Percentiles rank a stretch among this genome's conserved stretches.
These are phyloP conservation scores for Artibeus jamaicensis DNA, from an alignment of 2,797 vertebrate genomes.

Conservation along the genomic window DNA sequence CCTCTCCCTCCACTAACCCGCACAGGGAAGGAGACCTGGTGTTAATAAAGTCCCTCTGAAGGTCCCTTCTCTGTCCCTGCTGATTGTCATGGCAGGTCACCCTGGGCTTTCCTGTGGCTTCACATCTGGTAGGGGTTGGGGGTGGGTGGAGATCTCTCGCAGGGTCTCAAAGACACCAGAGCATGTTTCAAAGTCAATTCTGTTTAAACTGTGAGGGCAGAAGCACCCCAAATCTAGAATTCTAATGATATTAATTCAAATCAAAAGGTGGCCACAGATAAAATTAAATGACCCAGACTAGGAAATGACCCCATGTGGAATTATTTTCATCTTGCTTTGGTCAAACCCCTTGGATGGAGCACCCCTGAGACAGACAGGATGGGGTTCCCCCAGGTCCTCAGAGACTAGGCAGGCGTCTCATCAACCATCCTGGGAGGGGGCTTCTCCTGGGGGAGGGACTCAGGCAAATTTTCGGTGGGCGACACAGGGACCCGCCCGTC, in stretches of 20 bases:
- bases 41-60: not conserved
- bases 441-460: not conserved
- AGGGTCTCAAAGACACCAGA: not conserved
- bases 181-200: slow-evolving; percentile 16
- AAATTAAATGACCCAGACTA: not conserved
- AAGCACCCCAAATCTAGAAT: not conserved
- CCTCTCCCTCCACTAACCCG: not conserved
- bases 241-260: not conserved
- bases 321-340: not conserved
- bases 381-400: not conserved
- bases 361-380: rapidly evolving
- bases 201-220: not conserved
- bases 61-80: not conserved
- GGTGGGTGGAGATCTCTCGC: not conserved
- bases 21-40: not conserved
- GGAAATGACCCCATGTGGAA: rapidly evolving
- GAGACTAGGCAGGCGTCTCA: rapidly evolving
- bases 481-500: not conserved
- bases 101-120: not conserved
- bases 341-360: not conserved
- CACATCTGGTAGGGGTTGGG: not conserved
- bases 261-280: rapidly evolving
- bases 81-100: not conserved
- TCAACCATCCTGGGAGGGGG: not conserved
- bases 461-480: not conserved